Evolutionary conservation across 2,797 vertebrate species (phyloP), one percentile per base, ranked within the genome.

Genomic region (Sebastes aleutianus): DNA sequence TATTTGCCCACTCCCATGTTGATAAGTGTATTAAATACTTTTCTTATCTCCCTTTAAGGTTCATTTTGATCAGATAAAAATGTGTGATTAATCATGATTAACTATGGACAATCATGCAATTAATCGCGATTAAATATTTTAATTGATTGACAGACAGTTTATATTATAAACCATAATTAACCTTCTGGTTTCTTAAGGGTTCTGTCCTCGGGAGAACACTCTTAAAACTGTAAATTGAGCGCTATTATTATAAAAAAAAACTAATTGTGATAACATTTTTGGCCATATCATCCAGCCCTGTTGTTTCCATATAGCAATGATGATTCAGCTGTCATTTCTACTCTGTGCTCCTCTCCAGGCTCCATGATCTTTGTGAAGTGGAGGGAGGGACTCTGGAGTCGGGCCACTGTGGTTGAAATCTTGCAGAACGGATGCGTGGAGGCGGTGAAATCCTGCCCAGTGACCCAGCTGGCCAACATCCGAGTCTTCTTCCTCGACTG

Each of bases 401-500:
- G 95, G 6, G 91, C 87, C 57, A 74, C 2, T 7, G 91, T 95
- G 71, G 64, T 76, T 0, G 85, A 93, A 70, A n/a, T 96, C 43
- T 53, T 83, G 47, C 88, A 87, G 70, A 83, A 14, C 1, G 88
- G 77, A 36, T 77, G 53, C 29, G 26, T 26, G 4, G 79, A 84
- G 68, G 12, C 80, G 3, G 92, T 95, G 56, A 81, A 80, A 29
- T 29, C 67, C 36, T 95, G 94, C 27, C 76, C 69, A 0, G 89
- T 91, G 69, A 14, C 68, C 9, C 80, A 92, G 70, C 82, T 96
- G 43, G 26, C 82, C 74, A 69, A 67, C 14, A 8, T 95, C 5
- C 31, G 31, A 20, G 86, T 95, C 57, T 95, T 93, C 82, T 87
- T 92, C 8, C 62, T 80, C 5, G 96, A 96, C 81, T 83, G 79